Base-by-base conservation (phyloP, 2,797 vertebrate species). In the Merluccius polli region DNA sequence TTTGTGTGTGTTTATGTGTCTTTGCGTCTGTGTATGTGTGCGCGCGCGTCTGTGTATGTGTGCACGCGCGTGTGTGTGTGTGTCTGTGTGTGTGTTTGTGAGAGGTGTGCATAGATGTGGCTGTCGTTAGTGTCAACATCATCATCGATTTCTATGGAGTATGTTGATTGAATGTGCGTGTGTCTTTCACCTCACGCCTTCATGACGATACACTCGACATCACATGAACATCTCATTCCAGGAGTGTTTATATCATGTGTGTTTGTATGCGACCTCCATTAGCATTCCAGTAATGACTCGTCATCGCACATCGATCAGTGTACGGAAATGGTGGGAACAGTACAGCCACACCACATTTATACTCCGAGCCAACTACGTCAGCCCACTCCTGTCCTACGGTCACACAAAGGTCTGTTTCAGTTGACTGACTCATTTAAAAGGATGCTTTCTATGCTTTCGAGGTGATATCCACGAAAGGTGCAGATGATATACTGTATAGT, bases 211-310 rank as follows among this genome's bases (percentile, higher is more conserved):
- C 44, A 52, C 44, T 52, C 2, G 44, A 52, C 78, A 90, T 91
- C 83, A 87, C 85, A 89, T 77, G 81, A 86, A 82, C 80, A 87
- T 87, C 78, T 79, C 73, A 31, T 48, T 78, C 70, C 78, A 63
- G 88, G 59, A 63, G 11, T 11, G 24, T 27, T 24, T 27, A 27
- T 10, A 9, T 24, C 21, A 24, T 10, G 83, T 85, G 81, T 78
- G 87, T 91, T 89, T 83, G 82, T 89, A 89, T 88, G 84, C 75
- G 52, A 59, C n/a, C 59, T n/a, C n/a, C 59, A 27, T 63, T 63
- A 63, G 12, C 59, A 27, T 27, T 63, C n/a, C 59, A 12, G 59
- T 12, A 27, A 63, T 1, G 10, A 11, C n/a, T 63, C n/a, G n/a
- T n/a, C 24, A 27, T 10, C 59, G 59, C 24, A 63, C 59, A 63